Percentiles rank a stretch among this genome's conserved stretches.
Conservation (phyloP, 2,113 vertebrate species). For the Callopanchax toddi region DNA sequence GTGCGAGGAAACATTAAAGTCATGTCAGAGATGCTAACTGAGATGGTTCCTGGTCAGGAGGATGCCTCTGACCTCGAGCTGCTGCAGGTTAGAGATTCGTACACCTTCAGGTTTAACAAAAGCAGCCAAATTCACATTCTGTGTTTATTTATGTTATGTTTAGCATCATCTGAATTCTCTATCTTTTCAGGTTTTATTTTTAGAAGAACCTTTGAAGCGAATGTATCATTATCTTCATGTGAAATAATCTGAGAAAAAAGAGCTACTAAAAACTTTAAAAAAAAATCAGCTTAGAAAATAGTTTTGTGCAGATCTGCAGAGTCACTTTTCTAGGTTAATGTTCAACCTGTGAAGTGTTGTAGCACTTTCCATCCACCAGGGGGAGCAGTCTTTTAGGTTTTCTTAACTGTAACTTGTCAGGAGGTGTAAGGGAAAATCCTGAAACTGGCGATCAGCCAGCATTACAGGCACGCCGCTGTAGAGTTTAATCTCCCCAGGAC, state of each 20-base stretch:
- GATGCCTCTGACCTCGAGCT: constrained; percentile 92
- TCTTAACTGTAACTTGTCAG: background rate
- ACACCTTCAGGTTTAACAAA: background rate
- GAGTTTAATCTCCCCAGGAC: constrained; percentile 41
- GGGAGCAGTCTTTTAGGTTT: constrained; percentile 45
- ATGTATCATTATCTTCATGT: too few species aligned
- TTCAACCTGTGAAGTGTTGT: constrained; percentile 6
- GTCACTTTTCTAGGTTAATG: too few species aligned
- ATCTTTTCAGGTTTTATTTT: too few species aligned
- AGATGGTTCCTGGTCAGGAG: constrained; percentile 96
- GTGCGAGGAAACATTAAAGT: constrained; percentile 97
- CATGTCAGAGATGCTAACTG: constrained; percentile 99
- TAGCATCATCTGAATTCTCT: too few species aligned
- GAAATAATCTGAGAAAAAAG: background rate
- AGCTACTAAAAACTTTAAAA: background rate
- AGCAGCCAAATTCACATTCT: background rate
- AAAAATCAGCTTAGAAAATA: too few species aligned
- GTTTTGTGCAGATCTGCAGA: too few species aligned
- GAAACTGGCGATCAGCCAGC: constrained; percentile 30
- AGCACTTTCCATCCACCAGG: constrained; percentile 55
- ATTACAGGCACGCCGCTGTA: constrained; percentile 12
- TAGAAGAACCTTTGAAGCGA: too few species aligned
- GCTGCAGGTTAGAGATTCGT: constrained; percentile 84
- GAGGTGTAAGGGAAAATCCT: constrained; percentile 14
- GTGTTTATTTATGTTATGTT: too few species aligned